Evolutionary conservation across 2,113 vertebrate species (phyloP).

Genomic region (Pungitius pungitius): DNA sequence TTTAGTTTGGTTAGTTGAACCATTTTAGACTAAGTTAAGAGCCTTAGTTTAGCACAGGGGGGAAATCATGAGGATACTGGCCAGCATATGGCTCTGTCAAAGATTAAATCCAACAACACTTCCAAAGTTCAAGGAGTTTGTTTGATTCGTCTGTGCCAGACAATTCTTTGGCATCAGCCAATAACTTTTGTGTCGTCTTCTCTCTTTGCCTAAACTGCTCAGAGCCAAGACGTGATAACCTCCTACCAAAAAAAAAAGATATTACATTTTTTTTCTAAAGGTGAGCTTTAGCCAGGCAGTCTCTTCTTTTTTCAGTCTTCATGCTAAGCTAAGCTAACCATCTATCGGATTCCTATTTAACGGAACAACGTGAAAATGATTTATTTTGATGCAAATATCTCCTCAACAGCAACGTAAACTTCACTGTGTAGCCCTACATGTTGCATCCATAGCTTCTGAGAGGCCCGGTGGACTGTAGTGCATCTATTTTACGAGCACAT

Average conservation of each 20-base stretch:
- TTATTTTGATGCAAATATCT: neutral
- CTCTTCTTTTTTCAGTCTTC: neutral
- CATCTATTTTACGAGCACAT: neutral
- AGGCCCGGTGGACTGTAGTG: neutral
- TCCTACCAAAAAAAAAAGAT: too few relatives aligned
- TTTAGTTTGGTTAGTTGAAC: neutral
- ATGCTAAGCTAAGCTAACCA: neutral
- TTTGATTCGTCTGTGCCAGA: neutral
- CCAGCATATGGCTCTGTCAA: neutral
- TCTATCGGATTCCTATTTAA: neutral
- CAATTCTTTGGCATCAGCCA: too few relatives aligned
- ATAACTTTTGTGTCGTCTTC: neutral
- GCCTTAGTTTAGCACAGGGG: neutral
- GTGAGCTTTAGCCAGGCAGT: neutral
- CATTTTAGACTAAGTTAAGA: neutral
- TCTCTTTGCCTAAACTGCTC: slow-evolving; percentile 2
- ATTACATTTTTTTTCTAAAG: neutral
- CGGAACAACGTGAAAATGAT: neutral
- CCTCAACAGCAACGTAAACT: neutral
- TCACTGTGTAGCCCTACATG: neutral
- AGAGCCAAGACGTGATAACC: slow-evolving; percentile 1
- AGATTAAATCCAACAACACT: neutral
- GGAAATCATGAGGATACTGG: neutral
- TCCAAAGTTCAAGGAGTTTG: neutral
- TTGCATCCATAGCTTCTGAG: neutral